Evolutionary conservation across 2,888 invertebrate species (phyloP), one percentile per base, ranked within the genome.

Genomic region (Amiota communis): DNA sequence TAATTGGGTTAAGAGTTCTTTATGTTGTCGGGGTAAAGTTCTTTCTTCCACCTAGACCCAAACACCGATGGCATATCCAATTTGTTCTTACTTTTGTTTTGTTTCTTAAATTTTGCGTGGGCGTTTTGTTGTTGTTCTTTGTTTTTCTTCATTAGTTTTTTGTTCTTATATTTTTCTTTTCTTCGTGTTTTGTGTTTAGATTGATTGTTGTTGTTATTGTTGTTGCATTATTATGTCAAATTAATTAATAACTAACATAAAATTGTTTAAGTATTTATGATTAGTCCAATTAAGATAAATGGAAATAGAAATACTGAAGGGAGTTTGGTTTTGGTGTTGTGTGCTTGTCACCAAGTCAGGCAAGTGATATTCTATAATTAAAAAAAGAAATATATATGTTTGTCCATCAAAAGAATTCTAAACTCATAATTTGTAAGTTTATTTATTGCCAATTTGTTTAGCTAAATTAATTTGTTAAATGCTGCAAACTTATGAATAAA

Each of bases 211-310:
- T 53, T 53, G 0, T 53, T 53, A n/a, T 65, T 65, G 65, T 65
- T 67, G 2, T 51, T 67, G 67, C 51, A 36, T 63, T 63, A 63
- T 63, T 11, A 23, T 74, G 71, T 81, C 83, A 86, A 86, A 85
- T 81, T 81, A 86, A 85, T 85, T 82, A 83, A 85, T 86, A 84
- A 85, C 86, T 82, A 84, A 79, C 84, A 83, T 85, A 80, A 86
- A 85, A 85, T 79, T 80, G 81, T 85, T 85, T 83, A 78, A 77
- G 77, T 82, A 84, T 85, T 84, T 84, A 84, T 77, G 83, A 83
- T 79, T 84, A 81, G 81, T 75, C 74, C 75, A 85, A 84, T 75
- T 82, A 84, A n/a, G 11, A 63, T 36, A 36, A 13, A 17, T 23
- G 13, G 36, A 36, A 2, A 6, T 36, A 6, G 36, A 36, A 36